Evolutionary conservation across 2,888 invertebrate genomes (phyloP).

Genomic region (Teleogryllus oceanicus): DNA sequence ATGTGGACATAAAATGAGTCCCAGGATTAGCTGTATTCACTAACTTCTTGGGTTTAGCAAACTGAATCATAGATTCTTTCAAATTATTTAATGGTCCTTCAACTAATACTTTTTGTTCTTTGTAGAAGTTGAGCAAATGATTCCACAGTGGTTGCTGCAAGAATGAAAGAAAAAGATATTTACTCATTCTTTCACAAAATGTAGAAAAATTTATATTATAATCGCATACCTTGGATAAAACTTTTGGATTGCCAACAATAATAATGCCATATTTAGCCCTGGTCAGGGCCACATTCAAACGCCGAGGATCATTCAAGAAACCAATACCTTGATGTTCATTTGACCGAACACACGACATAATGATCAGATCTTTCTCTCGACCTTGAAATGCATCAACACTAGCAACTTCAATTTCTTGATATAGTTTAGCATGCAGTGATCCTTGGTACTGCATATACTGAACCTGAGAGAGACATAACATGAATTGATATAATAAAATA

Average conservation of each 20-base stretch:
- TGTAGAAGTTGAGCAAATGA: constrained; percentile 93
- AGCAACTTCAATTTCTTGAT: constrained; percentile 98
- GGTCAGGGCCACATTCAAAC: constrained; percentile 96
- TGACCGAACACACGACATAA: constrained; percentile 97
- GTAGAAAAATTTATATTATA: neutral
- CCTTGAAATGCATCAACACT: constrained; percentile 99
- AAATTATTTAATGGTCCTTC: constrained; percentile 97
- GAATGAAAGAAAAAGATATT: neutral
- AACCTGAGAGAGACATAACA: constrained; percentile 45
- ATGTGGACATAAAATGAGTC: constrained; percentile 95
- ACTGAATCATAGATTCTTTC: constrained; percentile 93
- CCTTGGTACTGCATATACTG: constrained; percentile 99
- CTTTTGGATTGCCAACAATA: constrained; percentile 98
- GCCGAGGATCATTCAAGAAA: constrained; percentile 94
- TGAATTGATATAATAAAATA: neutral
- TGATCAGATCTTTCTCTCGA: constrained; percentile 97
- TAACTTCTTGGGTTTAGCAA: constrained; percentile 94
- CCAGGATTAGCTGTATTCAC: constrained; percentile 93
- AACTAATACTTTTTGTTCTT: constrained; percentile 93
- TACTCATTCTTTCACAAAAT: neutral
- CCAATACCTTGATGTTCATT: constrained; percentile 99
- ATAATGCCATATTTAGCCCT: constrained; percentile 97
- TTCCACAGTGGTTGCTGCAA: constrained; percentile 91
- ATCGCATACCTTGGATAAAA: constrained; percentile 72
- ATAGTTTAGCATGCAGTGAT: constrained; percentile 90